Percentiles rank a stretch among this genome's conserved stretches.
Conservation (phyloP, 2,113 vertebrate species). For the Chrysochloris asiatica region DNA sequence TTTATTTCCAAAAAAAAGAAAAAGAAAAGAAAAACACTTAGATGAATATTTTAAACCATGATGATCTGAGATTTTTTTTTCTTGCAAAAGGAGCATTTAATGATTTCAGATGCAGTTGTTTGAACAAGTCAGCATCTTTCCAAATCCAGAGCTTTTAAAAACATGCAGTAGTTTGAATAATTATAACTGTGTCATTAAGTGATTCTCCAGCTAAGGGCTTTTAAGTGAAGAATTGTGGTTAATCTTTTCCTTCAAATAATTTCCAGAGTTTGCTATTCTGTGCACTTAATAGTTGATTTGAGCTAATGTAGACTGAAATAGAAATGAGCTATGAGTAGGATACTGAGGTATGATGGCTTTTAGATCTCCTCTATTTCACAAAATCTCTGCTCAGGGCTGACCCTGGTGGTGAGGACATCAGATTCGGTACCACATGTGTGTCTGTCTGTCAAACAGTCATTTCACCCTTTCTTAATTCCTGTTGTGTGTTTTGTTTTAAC, state of each 20-base stretch:
- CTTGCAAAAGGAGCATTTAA: neutral
- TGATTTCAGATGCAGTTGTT: slow-evolving; percentile 55
- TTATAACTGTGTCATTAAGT: slow-evolving; percentile 36
- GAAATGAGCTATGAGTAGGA: neutral
- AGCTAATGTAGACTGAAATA: neutral
- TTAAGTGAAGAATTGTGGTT: neutral
- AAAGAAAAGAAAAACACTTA: neutral
- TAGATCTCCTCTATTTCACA: neutral
- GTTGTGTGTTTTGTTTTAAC: neutral
- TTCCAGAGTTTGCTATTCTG: neutral
- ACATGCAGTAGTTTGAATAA: slow-evolving; percentile 38
- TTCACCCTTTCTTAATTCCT: neutral
- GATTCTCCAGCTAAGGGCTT: neutral
- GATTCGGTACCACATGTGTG: neutral
- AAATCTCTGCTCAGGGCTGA: neutral
- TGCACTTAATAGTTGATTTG: neutral
- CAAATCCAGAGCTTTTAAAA: slow-evolving; percentile 13
- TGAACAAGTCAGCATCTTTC: slow-evolving; percentile 51
- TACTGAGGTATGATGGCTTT: neutral
- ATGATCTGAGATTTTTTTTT: neutral
- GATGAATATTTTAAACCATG: slow-evolving; percentile 34
- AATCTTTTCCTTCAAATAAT: slow-evolving; percentile 50
- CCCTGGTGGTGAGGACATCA: neutral
- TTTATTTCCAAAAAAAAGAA: slow-evolving; percentile 35
- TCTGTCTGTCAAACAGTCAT: neutral